Percentiles rank a stretch among this genome's conserved stretches.
phyloP scores from a whole-genome alignment of 1,140 invertebrate genomes.

The Diachasma alloeum region DNA sequence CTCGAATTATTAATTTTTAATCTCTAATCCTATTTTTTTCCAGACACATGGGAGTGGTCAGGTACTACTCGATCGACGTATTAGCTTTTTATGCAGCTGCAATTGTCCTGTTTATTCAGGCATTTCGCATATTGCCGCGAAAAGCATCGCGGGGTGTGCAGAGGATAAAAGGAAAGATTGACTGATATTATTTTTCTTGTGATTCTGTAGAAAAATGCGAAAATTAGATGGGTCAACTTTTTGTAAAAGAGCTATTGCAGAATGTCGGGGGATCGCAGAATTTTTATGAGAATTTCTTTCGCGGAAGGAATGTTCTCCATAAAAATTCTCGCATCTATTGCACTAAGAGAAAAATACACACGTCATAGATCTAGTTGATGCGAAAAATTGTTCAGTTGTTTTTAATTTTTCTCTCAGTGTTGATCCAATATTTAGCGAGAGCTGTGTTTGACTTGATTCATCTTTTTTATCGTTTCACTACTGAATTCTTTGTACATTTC shows the following conservation, averaged over 20 bases:
- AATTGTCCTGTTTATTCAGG: slow-evolving; percentile 2
- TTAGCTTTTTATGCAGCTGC: slow-evolving; percentile 42
- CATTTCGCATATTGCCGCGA: slow-evolving; percentile 14
- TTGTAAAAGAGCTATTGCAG: neutral
- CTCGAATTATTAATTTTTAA: slow-evolving; percentile 1
- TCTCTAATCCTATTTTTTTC: slow-evolving; percentile 1
- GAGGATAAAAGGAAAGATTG: slow-evolving; percentile 19
- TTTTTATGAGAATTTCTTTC: too few relatives aligned
- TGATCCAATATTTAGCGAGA: too few relatives aligned
- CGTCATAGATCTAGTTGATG: too few relatives aligned
- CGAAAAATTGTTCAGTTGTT: too few relatives aligned
- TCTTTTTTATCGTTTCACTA: neutral
- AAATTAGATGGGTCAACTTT: neutral
- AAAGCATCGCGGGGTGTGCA: neutral
- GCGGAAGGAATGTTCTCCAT: too few relatives aligned
- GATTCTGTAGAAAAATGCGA: neutral
- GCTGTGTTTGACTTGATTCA: too few relatives aligned
- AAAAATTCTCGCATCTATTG: too few relatives aligned
- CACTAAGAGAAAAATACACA: too few relatives aligned
- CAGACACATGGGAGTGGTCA: slow-evolving; percentile 51
- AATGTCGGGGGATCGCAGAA: too few relatives aligned
- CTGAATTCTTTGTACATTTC: too few relatives aligned
- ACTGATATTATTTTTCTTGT: slow-evolving; percentile 7
- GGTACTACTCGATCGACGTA: slow-evolving; percentile 59
- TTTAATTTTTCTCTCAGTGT: too few relatives aligned